phyloP scores from a whole-genome alignment of 1,140 invertebrate genomes.

The Trinorchestia longiramus region DNA sequence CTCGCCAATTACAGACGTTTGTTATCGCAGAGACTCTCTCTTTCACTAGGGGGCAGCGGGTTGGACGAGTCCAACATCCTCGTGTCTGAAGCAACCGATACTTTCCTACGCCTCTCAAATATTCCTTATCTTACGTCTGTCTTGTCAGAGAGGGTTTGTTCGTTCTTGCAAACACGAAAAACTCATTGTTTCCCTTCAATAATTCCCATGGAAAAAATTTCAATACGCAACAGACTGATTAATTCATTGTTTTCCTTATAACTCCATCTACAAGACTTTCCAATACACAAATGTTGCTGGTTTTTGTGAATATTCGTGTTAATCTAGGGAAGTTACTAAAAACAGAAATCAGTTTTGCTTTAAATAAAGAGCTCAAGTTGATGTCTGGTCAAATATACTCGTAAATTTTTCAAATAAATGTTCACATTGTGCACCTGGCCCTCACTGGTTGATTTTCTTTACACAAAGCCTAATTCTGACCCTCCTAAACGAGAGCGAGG shows the following conservation, averaged over 20 bases:
- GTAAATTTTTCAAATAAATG: neutral
- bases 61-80: neutral
- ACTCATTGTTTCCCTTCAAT: no score
- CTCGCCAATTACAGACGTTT: neutral
- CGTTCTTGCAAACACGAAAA: neutral
- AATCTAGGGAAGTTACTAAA: neutral
- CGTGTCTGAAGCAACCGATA: neutral
- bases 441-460: neutral
- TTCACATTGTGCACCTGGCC: neutral
- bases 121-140: neutral
- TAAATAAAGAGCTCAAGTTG: neutral
- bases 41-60: neutral
- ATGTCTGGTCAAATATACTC: neutral
- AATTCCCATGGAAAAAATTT: no score
- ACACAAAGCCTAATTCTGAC: neutral
- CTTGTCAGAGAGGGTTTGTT: neutral
- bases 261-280: neutral
- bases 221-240: no score
- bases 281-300: neutral
- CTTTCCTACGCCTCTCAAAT: neutral
- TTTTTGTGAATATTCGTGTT: neutral
- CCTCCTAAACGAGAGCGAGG: neutral
- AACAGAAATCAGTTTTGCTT: neutral
- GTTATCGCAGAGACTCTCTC: slow-evolving; percentile 1
- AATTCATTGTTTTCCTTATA: no score